Conservation (phyloP, 1,140 invertebrate genomes). For the Protaetia brevitarsis region DNA sequence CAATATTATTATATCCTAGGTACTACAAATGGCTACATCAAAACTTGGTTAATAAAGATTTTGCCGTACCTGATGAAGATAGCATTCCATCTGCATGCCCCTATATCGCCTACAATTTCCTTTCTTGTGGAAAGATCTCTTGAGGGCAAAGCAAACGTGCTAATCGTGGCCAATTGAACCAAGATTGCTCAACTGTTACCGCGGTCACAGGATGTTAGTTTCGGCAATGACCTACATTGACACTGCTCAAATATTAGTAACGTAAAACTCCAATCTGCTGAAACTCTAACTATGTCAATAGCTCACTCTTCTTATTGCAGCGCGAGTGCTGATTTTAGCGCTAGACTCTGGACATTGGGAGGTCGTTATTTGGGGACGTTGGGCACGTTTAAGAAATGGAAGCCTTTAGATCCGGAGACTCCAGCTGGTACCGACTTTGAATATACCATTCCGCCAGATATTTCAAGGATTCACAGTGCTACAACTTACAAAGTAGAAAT, state of each 20-base stretch:
- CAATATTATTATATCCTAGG: too few species aligned
- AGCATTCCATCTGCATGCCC: constrained; percentile 56
- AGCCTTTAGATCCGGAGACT: constrained; percentile 45
- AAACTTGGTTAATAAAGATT: constrained; percentile 70
- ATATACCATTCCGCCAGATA: constrained; percentile 61
- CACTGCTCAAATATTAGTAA: constrained; percentile 57
- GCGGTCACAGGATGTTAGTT: constrained; percentile 60
- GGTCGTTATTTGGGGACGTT: constrained; percentile 68
- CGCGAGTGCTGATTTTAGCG: constrained; percentile 67
- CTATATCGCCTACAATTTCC: constrained; percentile 63
- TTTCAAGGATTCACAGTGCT: constrained; percentile 61
- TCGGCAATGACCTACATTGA: constrained; percentile 60
- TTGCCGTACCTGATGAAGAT: constrained; percentile 35
- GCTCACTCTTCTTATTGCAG: constrained; percentile 46
- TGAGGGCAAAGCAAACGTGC: constrained; percentile 60
- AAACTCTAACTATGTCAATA: neutral
- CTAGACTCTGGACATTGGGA: constrained; percentile 64
- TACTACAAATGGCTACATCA: constrained; percentile 65
- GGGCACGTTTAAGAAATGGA: constrained; percentile 62
- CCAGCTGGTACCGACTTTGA: constrained; percentile 36
- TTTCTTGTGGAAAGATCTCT: constrained; percentile 63
- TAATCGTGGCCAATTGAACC: constrained; percentile 58
- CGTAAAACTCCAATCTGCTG: constrained; percentile 47
- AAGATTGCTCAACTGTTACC: constrained; percentile 62
- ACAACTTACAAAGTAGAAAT: constrained; percentile 59